Evolutionary conservation across 2,888 invertebrate species (phyloP), one percentile per base, ranked within the genome.

Genomic region (Orchestes rusci): DNA sequence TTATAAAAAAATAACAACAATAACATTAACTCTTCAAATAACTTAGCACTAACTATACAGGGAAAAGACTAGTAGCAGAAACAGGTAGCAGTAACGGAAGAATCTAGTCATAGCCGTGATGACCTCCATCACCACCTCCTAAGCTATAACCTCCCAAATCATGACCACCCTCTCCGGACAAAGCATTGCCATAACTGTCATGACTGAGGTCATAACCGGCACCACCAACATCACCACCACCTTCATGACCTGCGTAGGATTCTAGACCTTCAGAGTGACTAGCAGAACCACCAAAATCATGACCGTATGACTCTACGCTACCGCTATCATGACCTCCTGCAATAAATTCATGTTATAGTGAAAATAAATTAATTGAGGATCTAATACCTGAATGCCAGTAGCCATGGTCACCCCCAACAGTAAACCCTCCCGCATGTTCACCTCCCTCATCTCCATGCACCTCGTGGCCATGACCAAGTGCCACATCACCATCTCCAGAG

Each of bases 401-500:
- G 49, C 60, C 59, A 48, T 57, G 61, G 16, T 48, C 57, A 63
- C 42, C 63, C 56, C 56, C 60, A 45, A 50, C 55, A 41, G 46
- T 53, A 53, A 54, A 43, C 45, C 53, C 59, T 54, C 53, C 45
- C 42, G 51, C 59, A 51, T 50, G 55, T 27, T 54, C 55, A 4
- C 53, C 56, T 42, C 56, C 57, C 44, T 52, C 59, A 53, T 56
- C 57, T 16, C 57, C 56, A 28, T 50, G 49, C 10, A 50, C 51
- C 16, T 57, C 58, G 23, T 50, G 39, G 16, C 59, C 60, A 45
- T 75, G 75, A 18, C 57, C 55, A 13, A 65, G 59, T 10, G 38
- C 38, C 16, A 63, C 60, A 43, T 66, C 61, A 16, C 68, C 68
- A 23, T 71, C 66, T 1, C 80, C 80, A 29, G 80, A 80, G 60